These are phyloP conservation scores for Trissoscelio sp. DNA, from an alignment of 2,888 invertebrate genomes.

Conservation along the genomic window DNA sequence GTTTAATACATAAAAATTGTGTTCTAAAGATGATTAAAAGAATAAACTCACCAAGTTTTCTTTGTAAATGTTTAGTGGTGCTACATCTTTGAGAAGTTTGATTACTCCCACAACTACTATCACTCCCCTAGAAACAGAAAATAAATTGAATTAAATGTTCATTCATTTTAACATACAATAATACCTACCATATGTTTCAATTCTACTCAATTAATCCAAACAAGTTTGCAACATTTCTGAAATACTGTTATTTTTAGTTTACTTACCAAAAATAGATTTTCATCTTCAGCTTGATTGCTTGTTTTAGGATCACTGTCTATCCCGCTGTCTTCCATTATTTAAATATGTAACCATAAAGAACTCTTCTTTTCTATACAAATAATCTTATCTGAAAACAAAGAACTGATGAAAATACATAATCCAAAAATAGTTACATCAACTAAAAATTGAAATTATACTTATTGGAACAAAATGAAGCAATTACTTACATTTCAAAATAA, in stretches of 20 bases:
- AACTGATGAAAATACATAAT: not conserved
- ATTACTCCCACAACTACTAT: conserved; percentile 81
- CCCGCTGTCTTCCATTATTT: conserved; percentile 83
- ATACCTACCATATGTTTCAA: no score
- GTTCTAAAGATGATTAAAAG: no score
- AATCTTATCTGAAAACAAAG: conserved; percentile 37
- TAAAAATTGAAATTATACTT: not conserved
- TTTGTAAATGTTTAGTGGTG: conserved; percentile 82
- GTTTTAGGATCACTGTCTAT: conserved; percentile 84
- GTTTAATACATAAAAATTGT: no score
- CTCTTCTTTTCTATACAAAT: conserved; percentile 9
- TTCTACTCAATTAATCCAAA: no score
- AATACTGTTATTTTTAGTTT: conserved; percentile 13
- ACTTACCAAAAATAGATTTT: conserved; percentile 81
- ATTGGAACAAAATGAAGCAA: not conserved
- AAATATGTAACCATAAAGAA: conserved; percentile 9
- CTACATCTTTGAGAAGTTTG: conserved; percentile 76
- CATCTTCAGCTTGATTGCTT: conserved; percentile 79
- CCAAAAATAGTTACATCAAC: no score
- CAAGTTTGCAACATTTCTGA: not conserved
- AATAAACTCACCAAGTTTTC: conserved; percentile 81
- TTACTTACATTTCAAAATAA: conserved; percentile 22
- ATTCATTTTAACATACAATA: no score
- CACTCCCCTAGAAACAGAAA: conserved; percentile 79
- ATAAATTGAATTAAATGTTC: no score